Evolutionary conservation across 2,888 invertebrate genomes (phyloP).

Genomic region (Agonopterix subpropinquella): DNA sequence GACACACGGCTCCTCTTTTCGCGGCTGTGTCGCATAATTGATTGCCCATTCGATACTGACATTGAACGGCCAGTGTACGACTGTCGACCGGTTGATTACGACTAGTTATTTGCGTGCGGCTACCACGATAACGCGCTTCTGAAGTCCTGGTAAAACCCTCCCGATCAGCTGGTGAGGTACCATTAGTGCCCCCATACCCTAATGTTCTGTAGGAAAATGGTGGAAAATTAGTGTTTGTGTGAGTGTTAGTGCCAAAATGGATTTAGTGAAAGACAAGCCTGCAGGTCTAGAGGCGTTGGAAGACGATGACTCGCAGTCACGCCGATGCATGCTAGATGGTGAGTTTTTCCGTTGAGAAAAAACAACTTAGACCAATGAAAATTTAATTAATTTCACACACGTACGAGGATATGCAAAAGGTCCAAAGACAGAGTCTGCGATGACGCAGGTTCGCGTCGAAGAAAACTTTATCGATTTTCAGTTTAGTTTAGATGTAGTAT

Average conservation of each 20-base stretch:
- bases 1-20: slow-evolving; percentile 56
- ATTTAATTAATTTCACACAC: not conserved
- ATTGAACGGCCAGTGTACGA: slow-evolving; percentile 56
- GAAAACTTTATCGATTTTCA: slow-evolving; percentile 20
- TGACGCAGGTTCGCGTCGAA: not conserved
- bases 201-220: slow-evolving; percentile 6
- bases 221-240: too few species aligned
- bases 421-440: not conserved
- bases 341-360: slow-evolving; percentile 24
- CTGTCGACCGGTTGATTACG: slow-evolving; percentile 51
- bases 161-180: slow-evolving; percentile 35
- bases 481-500: not conserved
- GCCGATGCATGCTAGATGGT: slow-evolving; percentile 71
- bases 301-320: slow-evolving; percentile 57
- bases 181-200: not conserved
- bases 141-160: slow-evolving; percentile 15
- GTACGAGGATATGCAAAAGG: not conserved
- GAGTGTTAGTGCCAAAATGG: slow-evolving; percentile 44
- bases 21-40: slow-evolving; percentile 65
- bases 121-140: slow-evolving; percentile 50
- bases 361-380: not conserved
- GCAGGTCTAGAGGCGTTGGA: slow-evolving; percentile 48
- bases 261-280: slow-evolving; percentile 49
- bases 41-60: slow-evolving; percentile 71
- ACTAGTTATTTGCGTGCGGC: slow-evolving; percentile 62